A percentile compares a stretch with the other conserved stretches of the same genome.
phyloP scores from a whole-genome alignment of 2,888 invertebrate genomes.

The Timandra comae region DNA sequence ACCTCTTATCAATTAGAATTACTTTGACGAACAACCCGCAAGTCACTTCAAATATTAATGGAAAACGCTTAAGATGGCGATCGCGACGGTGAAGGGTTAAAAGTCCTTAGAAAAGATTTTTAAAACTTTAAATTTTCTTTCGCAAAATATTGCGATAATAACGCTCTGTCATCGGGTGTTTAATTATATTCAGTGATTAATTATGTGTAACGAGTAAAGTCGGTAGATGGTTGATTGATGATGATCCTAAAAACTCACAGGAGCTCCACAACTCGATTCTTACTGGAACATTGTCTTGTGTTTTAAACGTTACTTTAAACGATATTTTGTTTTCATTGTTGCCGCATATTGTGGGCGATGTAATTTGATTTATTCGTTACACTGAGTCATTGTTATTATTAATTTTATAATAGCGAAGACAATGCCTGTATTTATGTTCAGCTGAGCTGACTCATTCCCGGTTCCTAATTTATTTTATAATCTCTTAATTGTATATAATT shows the following conservation, averaged over 20 bases:
- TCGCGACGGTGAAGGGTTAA: constrained; percentile 32
- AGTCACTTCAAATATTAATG: constrained; percentile 25
- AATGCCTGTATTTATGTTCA: constrained; percentile 40
- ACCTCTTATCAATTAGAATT: constrained; percentile 18
- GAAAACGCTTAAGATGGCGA: constrained; percentile 8
- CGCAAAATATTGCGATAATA: constrained; percentile 46
- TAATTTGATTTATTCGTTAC: constrained; percentile 61
- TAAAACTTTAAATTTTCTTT: constrained; percentile 35
- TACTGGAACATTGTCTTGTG: constrained; percentile 55
- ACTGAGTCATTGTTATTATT: constrained; percentile 68
- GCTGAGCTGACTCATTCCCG: constrained; percentile 44
- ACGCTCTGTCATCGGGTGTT: constrained; percentile 71
- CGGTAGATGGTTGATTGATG: constrained; percentile 67
- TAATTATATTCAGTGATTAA: constrained; percentile 74
- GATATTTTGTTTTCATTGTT: constrained; percentile 63
- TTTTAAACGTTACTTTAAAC: constrained; percentile 68
- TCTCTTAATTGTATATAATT: not conserved
- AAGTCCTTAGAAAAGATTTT: constrained; percentile 29
- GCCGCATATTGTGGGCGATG: constrained; percentile 44
- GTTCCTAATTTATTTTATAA: constrained; percentile 9
- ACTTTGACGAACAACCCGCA: constrained; percentile 22
- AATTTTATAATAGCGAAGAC: constrained; percentile 58
- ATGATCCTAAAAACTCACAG: constrained; percentile 48
- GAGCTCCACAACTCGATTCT: constrained; percentile 47
- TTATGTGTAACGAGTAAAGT: constrained; percentile 65